Percentiles rank a stretch among this genome's conserved stretches.
Conservation (phyloP, 2,888 invertebrate genomes). For the Epicampocera succincta region DNA sequence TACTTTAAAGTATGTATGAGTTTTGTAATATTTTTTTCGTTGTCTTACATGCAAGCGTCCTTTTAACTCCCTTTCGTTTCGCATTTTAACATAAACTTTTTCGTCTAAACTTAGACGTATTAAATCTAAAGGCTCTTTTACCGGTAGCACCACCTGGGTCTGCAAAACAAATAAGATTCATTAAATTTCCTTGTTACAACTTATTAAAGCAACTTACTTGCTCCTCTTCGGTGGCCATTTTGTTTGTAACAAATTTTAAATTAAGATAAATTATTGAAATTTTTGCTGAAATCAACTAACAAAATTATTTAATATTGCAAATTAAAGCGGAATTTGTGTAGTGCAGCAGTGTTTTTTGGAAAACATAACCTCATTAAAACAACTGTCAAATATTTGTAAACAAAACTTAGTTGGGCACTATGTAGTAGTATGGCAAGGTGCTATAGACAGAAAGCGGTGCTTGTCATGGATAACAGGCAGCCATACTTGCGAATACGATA, state of each 20-base stretch:
- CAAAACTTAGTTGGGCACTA: not conserved
- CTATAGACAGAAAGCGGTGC: not conserved
- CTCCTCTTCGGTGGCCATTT: constrained; percentile 80
- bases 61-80: constrained; percentile 97
- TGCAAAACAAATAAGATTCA: constrained; percentile 26
- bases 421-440: constrained; percentile 19
- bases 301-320: constrained; percentile 28
- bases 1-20: too few species aligned
- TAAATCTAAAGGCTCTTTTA: constrained; percentile 98
- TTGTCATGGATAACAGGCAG: constrained; percentile 5
- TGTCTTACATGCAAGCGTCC: constrained; percentile 96
- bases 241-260: constrained; percentile 47
- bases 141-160: constrained; percentile 86
- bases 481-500: not conserved
- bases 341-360: not conserved
- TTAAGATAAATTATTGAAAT: constrained; percentile 62
- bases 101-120: constrained; percentile 98
- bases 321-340: constrained; percentile 22
- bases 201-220: constrained; percentile 74
- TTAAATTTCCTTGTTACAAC: not conserved
- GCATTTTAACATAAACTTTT: constrained; percentile 99
- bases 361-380: constrained; percentile 36
- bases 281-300: constrained; percentile 16
- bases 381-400: constrained; percentile 47
- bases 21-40: too few species aligned